Percentiles rank a stretch among this genome's conserved stretches.
phyloP scores from a whole-genome alignment of 2,888 invertebrate species.

The Maniola hyperantus region DNA sequence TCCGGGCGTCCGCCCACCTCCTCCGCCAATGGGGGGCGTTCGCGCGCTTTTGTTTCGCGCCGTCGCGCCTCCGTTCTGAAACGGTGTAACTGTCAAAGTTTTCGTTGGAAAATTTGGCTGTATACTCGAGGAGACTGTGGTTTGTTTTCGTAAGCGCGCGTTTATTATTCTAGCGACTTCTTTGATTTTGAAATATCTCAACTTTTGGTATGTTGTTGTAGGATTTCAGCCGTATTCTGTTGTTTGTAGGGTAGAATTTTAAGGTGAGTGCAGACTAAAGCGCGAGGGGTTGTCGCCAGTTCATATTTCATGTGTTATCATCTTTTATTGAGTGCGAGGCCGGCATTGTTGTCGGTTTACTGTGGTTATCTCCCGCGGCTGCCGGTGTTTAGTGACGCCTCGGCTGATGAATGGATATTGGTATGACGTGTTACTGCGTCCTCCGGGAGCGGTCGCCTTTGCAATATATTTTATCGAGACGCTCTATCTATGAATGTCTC shows the following conservation, averaged over 20 bases:
- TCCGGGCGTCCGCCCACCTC: slow-evolving; percentile 77
- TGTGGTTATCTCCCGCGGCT: slow-evolving; percentile 75
- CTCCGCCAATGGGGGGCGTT: slow-evolving; percentile 77
- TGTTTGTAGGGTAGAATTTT: slow-evolving; percentile 43
- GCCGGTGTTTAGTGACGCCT: slow-evolving; percentile 74
- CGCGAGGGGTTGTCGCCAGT: slow-evolving; percentile 72
- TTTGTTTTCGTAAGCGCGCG: slow-evolving; percentile 74
- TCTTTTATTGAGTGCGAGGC: slow-evolving; percentile 82
- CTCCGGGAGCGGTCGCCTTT: slow-evolving; percentile 42
- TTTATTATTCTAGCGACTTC: slow-evolving; percentile 65
- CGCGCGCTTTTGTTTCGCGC: slow-evolving; percentile 82
- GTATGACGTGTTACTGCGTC: slow-evolving; percentile 50
- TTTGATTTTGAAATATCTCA: slow-evolving; percentile 56
- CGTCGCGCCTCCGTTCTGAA: slow-evolving; percentile 71
- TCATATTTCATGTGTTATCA: slow-evolving; percentile 83
- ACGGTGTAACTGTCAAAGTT: slow-evolving; percentile 76
- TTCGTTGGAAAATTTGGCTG: slow-evolving; percentile 77
- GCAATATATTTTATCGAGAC: slow-evolving; percentile 41
- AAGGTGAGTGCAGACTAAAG: slow-evolving; percentile 35
- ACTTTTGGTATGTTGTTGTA: slow-evolving; percentile 36
- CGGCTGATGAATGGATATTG: slow-evolving; percentile 77
- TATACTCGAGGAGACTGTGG: slow-evolving; percentile 68
- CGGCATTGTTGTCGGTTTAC: slow-evolving; percentile 80
- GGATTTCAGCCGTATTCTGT: slow-evolving; percentile 44
- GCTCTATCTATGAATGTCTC: slow-evolving; percentile 34